A percentile compares a stretch with the other conserved stretches of the same genome.
Conservation (phyloP, 1,140 invertebrate species). For the Magallana ariakensis region DNA sequence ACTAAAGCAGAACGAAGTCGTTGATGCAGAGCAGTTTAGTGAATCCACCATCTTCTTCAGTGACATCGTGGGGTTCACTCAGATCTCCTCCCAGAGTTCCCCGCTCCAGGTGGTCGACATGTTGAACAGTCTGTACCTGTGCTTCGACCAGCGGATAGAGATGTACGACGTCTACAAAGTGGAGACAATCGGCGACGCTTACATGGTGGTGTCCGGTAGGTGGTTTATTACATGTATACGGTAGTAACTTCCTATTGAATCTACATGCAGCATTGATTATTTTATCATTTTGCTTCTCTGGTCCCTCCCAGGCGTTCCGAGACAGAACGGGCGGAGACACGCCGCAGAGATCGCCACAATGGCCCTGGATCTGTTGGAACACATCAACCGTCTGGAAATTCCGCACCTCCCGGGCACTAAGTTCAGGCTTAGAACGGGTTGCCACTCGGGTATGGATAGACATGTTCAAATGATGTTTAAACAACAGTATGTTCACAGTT, state of each 20-base stretch:
- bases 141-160: conserved; percentile 57
- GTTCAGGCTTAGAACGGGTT: conserved; percentile 92
- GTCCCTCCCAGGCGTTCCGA: conserved; percentile 87
- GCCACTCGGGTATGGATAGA: conserved; percentile 86
- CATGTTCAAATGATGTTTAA: background rate
- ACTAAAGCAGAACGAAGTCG: conserved; percentile 59
- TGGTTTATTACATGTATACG: background rate
- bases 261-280: background rate
- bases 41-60: conserved; percentile 88
- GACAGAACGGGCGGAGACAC: conserved; percentile 88
- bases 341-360: conserved; percentile 90
- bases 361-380: conserved; percentile 91
- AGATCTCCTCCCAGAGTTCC: conserved; percentile 89
- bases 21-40: conserved; percentile 64
- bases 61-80: conserved; percentile 90
- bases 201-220: conserved; percentile 69
- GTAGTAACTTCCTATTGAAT: no score
- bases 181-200: conserved; percentile 74
- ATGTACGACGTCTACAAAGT: conserved; percentile 73
- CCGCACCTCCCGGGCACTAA: conserved; percentile 90
- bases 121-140: conserved; percentile 60
- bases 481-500: no score
- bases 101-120: conserved; percentile 80
- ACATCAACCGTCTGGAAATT: conserved; percentile 91
- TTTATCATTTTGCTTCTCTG: background rate